Base-by-base conservation (phyloP, 1,140 invertebrate genomes). In the Heliothis virescens region DNA sequence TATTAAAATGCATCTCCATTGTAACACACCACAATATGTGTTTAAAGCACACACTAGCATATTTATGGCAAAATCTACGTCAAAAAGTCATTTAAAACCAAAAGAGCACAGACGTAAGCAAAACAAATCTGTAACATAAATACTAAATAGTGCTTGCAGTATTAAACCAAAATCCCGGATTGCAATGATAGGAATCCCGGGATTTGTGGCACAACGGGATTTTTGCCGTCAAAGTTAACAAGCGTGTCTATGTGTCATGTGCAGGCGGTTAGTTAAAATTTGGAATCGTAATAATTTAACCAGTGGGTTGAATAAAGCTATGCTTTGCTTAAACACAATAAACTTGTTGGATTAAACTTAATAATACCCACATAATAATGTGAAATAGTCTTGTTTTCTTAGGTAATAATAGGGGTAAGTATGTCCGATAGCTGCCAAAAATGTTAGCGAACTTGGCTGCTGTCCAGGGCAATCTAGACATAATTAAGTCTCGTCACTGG, bases 31-130 rank as follows among this genome's bases (percentile, higher is more conserved):
- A 21, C 59, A 16, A 73, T 73, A 29, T 26, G 9, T 47, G 16
- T 18, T 29, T 34, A 50, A 21, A 10, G 47, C 57, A 16, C 7
- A 52, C 60, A 16, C 60, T 52, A 53, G 48, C 60, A 76, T 63
- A 76, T 63, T 65, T 65, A 76, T 76, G 73, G 62, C 57, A 52
- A 16, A 29, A 50, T 57, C 18, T 41, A 62, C 59, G 59, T 53
- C 48, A 63, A 76, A 76, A 65, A 65, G 60, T 53, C 74, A 65
- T 76, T 76, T 63, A 65, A 76, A 76, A 76, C 41, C 74, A 53
- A 41, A 76, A 76, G 57, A 76, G 41, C 59, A 41, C 48, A 26
- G 60, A 76, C 60, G 74, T 62, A 53, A 76, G n/a, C 74, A 26
- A 50, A 59, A 26, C 57, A 57, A 41, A 57, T 72, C 69, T 57